Evolutionary conservation across 2,113 vertebrate species (phyloP), one percentile per base, ranked within the genome.

Genomic region (Willisornis vidua): DNA sequence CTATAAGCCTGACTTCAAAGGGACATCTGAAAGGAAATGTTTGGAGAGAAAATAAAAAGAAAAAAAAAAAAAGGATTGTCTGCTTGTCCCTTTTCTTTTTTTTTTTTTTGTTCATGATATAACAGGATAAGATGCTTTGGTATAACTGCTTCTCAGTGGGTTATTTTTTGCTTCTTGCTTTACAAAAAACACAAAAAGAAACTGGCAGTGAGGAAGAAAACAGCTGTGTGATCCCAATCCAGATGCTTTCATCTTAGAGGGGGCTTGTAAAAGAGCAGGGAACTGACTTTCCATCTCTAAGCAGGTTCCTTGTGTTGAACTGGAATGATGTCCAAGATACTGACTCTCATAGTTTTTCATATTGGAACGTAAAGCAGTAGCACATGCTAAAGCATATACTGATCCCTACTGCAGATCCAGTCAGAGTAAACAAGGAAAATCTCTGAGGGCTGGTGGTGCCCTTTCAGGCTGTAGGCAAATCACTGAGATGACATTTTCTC

Each of bases 1-100:
- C 28, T 58, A 10, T 86, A 87, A 85, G 79, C 65, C 66, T 79
- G 77, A 96, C 94, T 96, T 97, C 94, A 97, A 97, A 97, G 82
- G 19, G 52, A 82, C 26, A n/a, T 68, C 79, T 84, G 75, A 93
- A 96, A 95, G 63, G 70, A 89, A 94, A 81, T 35, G 19, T 94
- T 94, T 61, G 46, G 72, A 72, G 41, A 3, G 5, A 39, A 70
- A 72, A 51, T 25, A 66, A 33, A 11, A 6, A 18, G 35, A 18
- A 45, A 35, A 66, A 18, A 45, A 35, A 66, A 29, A 35, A 35
- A 89, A 84, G 79, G 7, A 41, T 63, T 79, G 48, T 52, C 54
- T 85, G 15, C 26, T 65, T 90, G 46, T 71, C 45, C 16, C 17
- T 37, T 61, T 61, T 59, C 15, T 18, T 62, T 41, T n/a, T 26